Evolutionary conservation across 2,113 vertebrate genomes (phyloP).

Genomic region (Urocolius indicus): DNA sequence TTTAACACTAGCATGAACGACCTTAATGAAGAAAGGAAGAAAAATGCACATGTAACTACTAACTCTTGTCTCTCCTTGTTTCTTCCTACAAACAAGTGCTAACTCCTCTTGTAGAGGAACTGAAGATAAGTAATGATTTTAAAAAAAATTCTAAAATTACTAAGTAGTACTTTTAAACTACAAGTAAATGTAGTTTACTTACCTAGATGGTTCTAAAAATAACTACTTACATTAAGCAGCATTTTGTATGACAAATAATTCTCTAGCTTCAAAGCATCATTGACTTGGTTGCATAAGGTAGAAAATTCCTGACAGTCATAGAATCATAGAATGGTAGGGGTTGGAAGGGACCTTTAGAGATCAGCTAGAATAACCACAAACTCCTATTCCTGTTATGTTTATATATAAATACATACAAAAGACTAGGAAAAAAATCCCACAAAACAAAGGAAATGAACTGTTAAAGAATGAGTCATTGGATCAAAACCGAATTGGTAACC

Average conservation of each 20-base stretch:
- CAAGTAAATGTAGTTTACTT: too few species aligned
- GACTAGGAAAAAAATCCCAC: neutral
- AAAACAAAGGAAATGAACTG: neutral
- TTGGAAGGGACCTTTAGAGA: too few species aligned
- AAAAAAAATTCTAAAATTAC: neutral
- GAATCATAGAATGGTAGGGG: too few species aligned
- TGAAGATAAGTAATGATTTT: neutral
- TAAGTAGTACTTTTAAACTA: neutral
- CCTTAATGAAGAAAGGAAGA: neutral
- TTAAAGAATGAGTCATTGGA: neutral
- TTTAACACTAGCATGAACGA: neutral
- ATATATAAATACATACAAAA: neutral
- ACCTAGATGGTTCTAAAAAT: conserved; percentile 13
- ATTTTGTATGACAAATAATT: neutral
- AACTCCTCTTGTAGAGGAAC: neutral
- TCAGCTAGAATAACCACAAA: too few species aligned
- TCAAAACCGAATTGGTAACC: neutral
- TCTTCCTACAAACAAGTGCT: neutral
- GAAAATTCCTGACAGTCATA: neutral
- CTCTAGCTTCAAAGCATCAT: neutral
- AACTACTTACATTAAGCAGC: neutral
- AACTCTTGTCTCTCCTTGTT: neutral
- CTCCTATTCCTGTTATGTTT: neutral
- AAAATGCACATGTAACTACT: neutral
- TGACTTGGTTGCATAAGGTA: neutral